phyloP scores from a whole-genome alignment of 2,113 vertebrate genomes.

The Chloroceryle aenea region DNA sequence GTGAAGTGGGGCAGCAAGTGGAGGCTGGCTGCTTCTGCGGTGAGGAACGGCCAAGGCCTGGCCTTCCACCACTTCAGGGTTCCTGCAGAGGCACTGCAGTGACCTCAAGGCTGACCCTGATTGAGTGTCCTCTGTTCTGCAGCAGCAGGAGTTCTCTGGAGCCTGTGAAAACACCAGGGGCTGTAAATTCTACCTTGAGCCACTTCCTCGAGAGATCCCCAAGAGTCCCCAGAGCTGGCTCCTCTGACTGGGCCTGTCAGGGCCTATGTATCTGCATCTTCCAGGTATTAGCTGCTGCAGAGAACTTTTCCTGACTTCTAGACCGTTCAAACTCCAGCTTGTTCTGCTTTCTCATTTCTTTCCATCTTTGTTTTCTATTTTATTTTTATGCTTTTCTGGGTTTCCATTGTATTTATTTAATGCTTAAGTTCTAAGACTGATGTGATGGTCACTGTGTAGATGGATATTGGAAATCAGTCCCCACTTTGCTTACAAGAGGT shows the following conservation, averaged over 20 bases:
- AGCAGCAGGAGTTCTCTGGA: not conserved
- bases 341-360: not conserved
- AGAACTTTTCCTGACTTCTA: not conserved
- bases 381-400: not conserved
- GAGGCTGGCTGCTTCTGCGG: not conserved
- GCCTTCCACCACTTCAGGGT: not conserved
- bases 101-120: not conserved
- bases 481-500: not conserved
- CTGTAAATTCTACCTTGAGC: not conserved
- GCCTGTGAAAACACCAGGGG: not conserved
- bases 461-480: not conserved
- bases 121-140: not conserved
- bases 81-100: not conserved
- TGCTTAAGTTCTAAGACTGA: not conserved
- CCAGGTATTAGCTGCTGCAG: not conserved
- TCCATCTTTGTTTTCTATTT: not conserved
- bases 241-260: not conserved
- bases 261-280: not conserved
- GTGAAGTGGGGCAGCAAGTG: accelerated
- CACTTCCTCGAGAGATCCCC: not conserved
- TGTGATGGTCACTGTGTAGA: not conserved
- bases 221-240: not conserved
- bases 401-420: not conserved
- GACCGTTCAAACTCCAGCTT: not conserved
- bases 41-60: not conserved